Conservation (phyloP, 2,113 vertebrate species). For the Anser cygnoides region DNA sequence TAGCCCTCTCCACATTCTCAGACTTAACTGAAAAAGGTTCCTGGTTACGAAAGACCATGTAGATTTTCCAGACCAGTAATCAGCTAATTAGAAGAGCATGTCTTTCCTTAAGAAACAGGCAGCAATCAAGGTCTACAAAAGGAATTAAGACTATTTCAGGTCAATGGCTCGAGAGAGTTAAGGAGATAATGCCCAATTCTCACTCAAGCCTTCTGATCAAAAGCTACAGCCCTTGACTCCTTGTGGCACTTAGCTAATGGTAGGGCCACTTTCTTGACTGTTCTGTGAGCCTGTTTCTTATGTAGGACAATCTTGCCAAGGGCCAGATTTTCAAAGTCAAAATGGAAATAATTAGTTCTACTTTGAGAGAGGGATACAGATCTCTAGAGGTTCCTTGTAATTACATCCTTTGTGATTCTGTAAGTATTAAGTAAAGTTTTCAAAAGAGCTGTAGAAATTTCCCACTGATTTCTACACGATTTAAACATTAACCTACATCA, state of each 20-base stretch:
- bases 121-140: background rate
- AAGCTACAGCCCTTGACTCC: background rate
- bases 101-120: background rate
- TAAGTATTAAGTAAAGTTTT: background rate
- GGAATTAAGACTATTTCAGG: constrained; percentile 4
- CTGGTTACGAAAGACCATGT: background rate
- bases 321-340: background rate
- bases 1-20: background rate
- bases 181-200: background rate
- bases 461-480: background rate
- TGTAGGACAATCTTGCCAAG: background rate
- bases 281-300: background rate
- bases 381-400: background rate
- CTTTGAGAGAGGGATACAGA: background rate
- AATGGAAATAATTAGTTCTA: background rate
- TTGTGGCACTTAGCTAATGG: background rate
- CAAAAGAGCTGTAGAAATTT: background rate
- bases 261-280: background rate
- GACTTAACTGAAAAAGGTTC: background rate
- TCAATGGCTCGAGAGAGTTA: background rate
- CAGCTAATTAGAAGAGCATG: constrained; percentile 12
- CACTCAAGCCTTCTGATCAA: background rate
- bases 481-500: background rate
- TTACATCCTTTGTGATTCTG: background rate
- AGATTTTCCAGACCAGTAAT: constrained; percentile 27